Conservation (phyloP, 2,888 invertebrate genomes). For the Agriotes lineatus region DNA sequence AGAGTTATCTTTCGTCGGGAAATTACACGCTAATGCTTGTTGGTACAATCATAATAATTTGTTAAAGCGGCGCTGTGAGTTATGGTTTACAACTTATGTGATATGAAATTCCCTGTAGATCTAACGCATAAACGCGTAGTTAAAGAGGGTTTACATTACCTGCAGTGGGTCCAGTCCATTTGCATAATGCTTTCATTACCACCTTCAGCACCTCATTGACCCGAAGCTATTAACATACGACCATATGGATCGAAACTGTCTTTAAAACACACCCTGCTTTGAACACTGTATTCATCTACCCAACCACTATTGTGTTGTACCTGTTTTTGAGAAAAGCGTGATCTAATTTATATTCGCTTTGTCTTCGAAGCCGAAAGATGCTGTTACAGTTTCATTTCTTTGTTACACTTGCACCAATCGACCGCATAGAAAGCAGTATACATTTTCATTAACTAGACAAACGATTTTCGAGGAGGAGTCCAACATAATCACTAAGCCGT, state of each 20-base stretch:
- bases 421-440: neutral
- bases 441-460: neutral
- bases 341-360: neutral
- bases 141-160: constrained; percentile 44
- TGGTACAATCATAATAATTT: constrained; percentile 9
- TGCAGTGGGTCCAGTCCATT: constrained; percentile 49
- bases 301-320: constrained; percentile 9
- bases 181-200: constrained; percentile 53
- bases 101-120: constrained; percentile 10
- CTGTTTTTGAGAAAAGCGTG: neutral
- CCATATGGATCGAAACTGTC: constrained; percentile 36
- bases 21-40: constrained; percentile 5
- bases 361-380: neutral
- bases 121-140: constrained; percentile 11
- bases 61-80: constrained; percentile 8
- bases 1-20: neutral
- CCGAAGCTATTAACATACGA: constrained; percentile 48
- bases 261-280: constrained; percentile 46
- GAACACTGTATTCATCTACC: constrained; percentile 21
- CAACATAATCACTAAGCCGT: constrained; percentile 4
- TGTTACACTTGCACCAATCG: neutral
- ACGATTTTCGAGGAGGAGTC: neutral
- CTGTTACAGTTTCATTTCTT: neutral
- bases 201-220: constrained; percentile 51
- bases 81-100: neutral